Evolutionary conservation across 2,888 invertebrate genomes (phyloP).

Genomic region (Podotricha telesiphe): DNA sequence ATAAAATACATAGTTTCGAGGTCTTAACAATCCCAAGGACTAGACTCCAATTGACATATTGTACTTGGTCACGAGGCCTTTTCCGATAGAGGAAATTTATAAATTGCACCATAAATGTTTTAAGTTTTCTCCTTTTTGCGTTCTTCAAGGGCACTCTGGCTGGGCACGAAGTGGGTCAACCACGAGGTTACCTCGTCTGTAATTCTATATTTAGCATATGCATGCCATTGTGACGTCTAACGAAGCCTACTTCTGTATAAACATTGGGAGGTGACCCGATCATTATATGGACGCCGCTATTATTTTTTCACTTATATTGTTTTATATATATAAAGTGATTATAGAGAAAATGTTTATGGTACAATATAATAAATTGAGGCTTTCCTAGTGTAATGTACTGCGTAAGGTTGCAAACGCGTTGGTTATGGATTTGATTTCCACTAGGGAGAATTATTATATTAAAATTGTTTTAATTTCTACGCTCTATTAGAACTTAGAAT

Average conservation of each 20-base stretch:
- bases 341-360: background rate
- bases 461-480: no score
- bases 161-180: constrained; percentile 58
- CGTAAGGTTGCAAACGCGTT: background rate
- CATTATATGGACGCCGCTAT: constrained; percentile 49
- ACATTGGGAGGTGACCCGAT: constrained; percentile 29
- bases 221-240: constrained; percentile 65
- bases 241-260: constrained; percentile 56
- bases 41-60: constrained; percentile 11
- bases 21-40: constrained; percentile 12
- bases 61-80: constrained; percentile 21
- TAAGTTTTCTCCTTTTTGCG: constrained; percentile 21
- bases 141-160: constrained; percentile 33
- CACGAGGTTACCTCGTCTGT: constrained; percentile 49
- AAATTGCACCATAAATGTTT: constrained; percentile 14
- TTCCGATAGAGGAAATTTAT: constrained; percentile 3
- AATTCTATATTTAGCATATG: constrained; percentile 63
- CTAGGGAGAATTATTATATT: no score
- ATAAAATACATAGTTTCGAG: constrained; percentile 19
- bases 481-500: no score
- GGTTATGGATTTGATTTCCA: background rate
- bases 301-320: constrained; percentile 29
- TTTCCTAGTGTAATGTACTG: background rate
- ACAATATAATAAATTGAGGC: background rate
- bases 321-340: background rate